Evolutionary conservation across 2,113 vertebrate species (phyloP), one percentile per base, ranked within the genome.

Genomic region (Manacus vitellinus): DNA sequence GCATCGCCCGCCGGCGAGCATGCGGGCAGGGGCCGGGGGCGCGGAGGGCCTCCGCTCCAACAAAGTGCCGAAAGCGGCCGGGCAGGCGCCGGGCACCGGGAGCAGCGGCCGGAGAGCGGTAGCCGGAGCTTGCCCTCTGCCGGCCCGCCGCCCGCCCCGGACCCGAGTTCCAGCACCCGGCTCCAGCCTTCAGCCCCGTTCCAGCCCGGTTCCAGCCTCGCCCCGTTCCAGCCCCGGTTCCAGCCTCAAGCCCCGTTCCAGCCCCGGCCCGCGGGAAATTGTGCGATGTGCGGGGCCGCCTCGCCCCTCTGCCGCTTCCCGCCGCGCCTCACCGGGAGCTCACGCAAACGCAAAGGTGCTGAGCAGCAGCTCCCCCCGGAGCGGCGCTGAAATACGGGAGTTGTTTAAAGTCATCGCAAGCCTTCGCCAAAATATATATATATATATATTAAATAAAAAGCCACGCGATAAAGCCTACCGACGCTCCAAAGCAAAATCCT

Each of bases 31-130:
- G 37, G 19, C 20, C n/a, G n/a, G n/a, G 20, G 25, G 12, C 13
- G 44, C 25, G 52, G 66, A 33, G 67, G 35, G n/a, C n/a, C 41
- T 74, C 41, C 39, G 51, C 56, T 61, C 55, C 80, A 66, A 35
- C 93, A 71, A 92, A 92, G 93, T 88, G 80, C 62, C 47, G 72
- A 79, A 79, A 59, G 68, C 85, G 33, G 71, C 62, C 41, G 33
- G 72, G 44, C 41, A 66, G 61, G 49, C 63, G 56, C 51, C 49
- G 80, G 90, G 8, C 74, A 20, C 33, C 46, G 71, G 55, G 58
- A 81, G 55, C 71, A 8, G 74, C n/a, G 14, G 71, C 21, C n/a
- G n/a, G n/a, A n/a, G n/a, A n/a, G n/a, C n/a, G n/a, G n/a, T n/a
- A n/a, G n/a, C n/a, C n/a, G n/a, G n/a, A n/a, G n/a, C n/a, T n/a